Evolutionary conservation across 2,113 vertebrate genomes (phyloP).

Genomic region (Salvelinus alpinus): DNA sequence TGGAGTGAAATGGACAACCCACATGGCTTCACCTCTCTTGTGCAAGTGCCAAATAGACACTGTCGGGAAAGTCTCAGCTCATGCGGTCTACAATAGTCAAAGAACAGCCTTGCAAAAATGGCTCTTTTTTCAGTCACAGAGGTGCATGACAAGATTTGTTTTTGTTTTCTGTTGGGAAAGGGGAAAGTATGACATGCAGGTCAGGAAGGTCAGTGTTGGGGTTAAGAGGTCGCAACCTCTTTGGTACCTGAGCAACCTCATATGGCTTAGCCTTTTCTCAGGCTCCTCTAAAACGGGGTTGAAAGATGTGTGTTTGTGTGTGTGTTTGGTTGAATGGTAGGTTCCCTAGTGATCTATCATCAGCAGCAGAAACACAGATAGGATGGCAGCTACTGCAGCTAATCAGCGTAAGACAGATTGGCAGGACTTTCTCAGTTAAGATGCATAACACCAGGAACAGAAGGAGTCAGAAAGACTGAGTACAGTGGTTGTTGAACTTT

Average conservation of each 20-base stretch:
- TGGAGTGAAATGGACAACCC: constrained; percentile 53
- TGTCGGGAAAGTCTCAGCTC: constrained; percentile 68
- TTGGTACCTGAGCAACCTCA: constrained; percentile 71
- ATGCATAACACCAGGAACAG: constrained; percentile 67
- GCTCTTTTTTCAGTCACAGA: constrained; percentile 25
- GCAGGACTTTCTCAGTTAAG: constrained; percentile 64
- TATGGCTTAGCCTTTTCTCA: constrained; percentile 73
- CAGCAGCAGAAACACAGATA: constrained; percentile 62
- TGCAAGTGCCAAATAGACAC: constrained; percentile 71
- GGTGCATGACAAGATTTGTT: constrained; percentile 57
- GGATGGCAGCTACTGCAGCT: constrained; percentile 72
- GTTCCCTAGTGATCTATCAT: constrained; percentile 68
- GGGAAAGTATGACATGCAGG: constrained; percentile 59
- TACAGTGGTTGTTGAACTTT: constrained; percentile 75
- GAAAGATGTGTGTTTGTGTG: constrained; percentile 26
- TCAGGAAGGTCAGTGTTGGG: constrained; percentile 51
- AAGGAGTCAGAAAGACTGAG: constrained; percentile 62
- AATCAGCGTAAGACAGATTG: constrained; percentile 76
- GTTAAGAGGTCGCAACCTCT: constrained; percentile 58
- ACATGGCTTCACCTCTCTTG: constrained; percentile 57
- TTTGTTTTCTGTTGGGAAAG: constrained; percentile 50
- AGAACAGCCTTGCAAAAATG: constrained; percentile 54
- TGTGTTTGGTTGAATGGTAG: constrained; percentile 12
- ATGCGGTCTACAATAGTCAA: constrained; percentile 67
- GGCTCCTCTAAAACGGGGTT: constrained; percentile 37